These are phyloP conservation scores for Pelagia noctiluca DNA, from an alignment of 30 jellyfish, hydroid and myxozoan species.

Conservation along the genomic window DNA sequence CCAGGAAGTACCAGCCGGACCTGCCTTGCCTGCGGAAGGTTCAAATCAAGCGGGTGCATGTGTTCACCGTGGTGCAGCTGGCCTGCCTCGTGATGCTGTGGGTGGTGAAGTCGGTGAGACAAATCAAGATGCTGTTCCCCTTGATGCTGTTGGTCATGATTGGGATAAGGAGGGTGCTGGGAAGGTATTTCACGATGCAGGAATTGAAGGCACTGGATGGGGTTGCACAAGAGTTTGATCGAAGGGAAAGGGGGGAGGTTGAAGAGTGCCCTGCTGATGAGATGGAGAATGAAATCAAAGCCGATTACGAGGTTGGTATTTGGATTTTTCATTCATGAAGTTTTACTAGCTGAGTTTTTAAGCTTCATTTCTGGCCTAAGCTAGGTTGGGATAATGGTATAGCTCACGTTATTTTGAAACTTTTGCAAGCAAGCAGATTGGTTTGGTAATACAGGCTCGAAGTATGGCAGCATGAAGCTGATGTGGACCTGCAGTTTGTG, in stretches of 20 bases:
- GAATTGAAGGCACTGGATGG: conserved; percentile 67
- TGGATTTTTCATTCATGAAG: too few species aligned
- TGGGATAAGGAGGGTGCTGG: conserved; percentile 62
- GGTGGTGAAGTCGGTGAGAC: conserved; percentile 71
- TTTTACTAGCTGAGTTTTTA: too few species aligned
- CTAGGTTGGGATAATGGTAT: too few species aligned
- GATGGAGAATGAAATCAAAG: too few species aligned
- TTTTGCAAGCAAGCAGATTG: too few species aligned
- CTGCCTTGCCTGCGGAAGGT: conserved; percentile 81
- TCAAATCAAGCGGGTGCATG: conserved; percentile 80
- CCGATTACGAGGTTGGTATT: too few species aligned
- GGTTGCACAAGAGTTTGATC: conserved; percentile 66
- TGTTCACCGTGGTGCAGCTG: conserved; percentile 83
- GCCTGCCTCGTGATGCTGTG: conserved; percentile 66
- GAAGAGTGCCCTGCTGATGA: conserved; percentile 65
- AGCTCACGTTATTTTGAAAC: too few species aligned
- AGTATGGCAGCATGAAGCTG: too few species aligned
- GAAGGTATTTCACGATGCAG: conserved; percentile 56
- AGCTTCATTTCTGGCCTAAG: too few species aligned
- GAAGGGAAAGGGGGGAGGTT: conserved; percentile 74
- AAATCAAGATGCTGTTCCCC: conserved; percentile 73
- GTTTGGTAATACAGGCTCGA: too few species aligned
- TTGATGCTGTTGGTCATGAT: conserved; percentile 69
- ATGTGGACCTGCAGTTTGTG: too few species aligned
- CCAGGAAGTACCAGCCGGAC: conserved; percentile 91